These are phyloP conservation scores for Fragum sueziense DNA, from an alignment of 2,888 invertebrate genomes.

Conservation along the genomic window DNA sequence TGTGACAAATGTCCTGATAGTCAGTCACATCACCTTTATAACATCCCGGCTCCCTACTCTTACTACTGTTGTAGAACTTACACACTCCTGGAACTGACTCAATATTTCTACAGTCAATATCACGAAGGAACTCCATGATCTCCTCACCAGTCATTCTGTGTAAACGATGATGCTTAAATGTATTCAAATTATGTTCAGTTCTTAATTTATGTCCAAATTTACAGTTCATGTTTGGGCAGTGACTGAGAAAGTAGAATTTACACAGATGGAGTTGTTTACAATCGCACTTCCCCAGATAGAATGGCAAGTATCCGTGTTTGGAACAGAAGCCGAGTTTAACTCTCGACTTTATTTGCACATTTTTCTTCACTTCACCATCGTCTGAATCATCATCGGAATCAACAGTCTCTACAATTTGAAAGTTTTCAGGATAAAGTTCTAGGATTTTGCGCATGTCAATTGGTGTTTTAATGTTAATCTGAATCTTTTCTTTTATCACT, in stretches of 20 bases:
- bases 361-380: constrained; percentile 32
- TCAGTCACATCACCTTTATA: constrained; percentile 51
- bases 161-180: constrained; percentile 42
- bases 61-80: constrained; percentile 39
- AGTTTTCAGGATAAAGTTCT: constrained; percentile 48
- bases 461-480: constrained; percentile 37
- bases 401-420: constrained; percentile 39
- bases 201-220: constrained; percentile 58
- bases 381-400: constrained; percentile 53
- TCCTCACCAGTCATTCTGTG: constrained; percentile 52
- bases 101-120: constrained; percentile 42
- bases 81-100: constrained; percentile 54
- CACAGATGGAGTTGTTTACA: constrained; percentile 55
- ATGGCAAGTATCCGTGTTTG: constrained; percentile 55
- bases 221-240: constrained; percentile 39
- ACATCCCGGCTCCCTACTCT: constrained; percentile 46
- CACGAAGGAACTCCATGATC: constrained; percentile 37
- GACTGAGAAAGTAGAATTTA: constrained; percentile 52
- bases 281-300: constrained; percentile 45
- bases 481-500: constrained; percentile 50
- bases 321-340: constrained; percentile 52
- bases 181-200: constrained; percentile 50
- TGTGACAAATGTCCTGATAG: constrained; percentile 44
- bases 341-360: constrained; percentile 46
- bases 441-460: constrained; percentile 54